phyloP scores from a whole-genome alignment of 92 coral and sea anemone species.

The Parazoanthus swiftii region DNA sequence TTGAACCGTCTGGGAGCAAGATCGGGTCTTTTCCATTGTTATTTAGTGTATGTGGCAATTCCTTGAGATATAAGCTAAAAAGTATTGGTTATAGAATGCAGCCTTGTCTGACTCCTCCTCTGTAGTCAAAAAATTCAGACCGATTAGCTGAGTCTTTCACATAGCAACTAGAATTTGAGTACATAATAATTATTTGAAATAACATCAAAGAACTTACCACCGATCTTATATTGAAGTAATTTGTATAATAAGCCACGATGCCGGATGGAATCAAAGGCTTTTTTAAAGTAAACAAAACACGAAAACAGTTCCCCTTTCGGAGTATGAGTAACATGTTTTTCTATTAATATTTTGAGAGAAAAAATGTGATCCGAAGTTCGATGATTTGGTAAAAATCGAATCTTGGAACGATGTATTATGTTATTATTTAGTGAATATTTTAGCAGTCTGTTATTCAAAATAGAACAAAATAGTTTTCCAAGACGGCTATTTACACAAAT shows the following conservation, averaged over 20 bases:
- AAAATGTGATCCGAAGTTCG: slow-evolving; percentile 51
- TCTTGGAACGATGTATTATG: slow-evolving; percentile 49
- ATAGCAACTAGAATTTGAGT: slow-evolving; percentile 37
- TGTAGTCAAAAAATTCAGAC: slow-evolving; percentile 37
- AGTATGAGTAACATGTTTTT: slow-evolving; percentile 41
- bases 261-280: slow-evolving; percentile 53
- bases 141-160: slow-evolving; percentile 26
- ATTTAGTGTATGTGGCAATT: slow-evolving; percentile 14
- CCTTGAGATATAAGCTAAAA: slow-evolving; percentile 46
- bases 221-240: too few relatives aligned
- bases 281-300: slow-evolving; percentile 55
- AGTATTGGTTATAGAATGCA: slow-evolving; percentile 41
- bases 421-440: slow-evolving; percentile 28
- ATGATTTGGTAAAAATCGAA: slow-evolving; percentile 45
- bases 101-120: slow-evolving; percentile 56
- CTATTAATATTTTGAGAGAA: slow-evolving; percentile 49
- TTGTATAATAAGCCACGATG: slow-evolving; percentile 34
- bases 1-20: too few relatives aligned
- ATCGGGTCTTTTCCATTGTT: too few relatives aligned
- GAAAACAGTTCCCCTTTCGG: slow-evolving; percentile 42
- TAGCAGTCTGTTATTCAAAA: slow-evolving; percentile 44
- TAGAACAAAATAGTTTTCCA: slow-evolving; percentile 49
- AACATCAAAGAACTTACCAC: too few relatives aligned
- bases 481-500: slow-evolving; percentile 55
- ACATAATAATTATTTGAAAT: neutral